A percentile compares a stretch with the other conserved stretches of the same genome.
Conservation (phyloP, 2,797 vertebrate species). For the Phoeniculus purpureus region DNA sequence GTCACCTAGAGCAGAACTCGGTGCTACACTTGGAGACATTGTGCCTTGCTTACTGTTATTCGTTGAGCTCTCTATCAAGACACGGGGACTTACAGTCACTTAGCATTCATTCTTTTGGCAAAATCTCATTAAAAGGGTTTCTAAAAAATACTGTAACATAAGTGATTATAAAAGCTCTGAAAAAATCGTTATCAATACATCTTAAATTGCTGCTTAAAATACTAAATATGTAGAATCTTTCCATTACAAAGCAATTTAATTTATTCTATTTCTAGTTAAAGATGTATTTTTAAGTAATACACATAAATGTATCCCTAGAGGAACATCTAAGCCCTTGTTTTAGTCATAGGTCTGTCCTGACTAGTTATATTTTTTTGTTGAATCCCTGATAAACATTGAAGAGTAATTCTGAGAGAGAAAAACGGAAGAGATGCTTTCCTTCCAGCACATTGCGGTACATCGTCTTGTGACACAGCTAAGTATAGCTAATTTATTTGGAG, state of each 20-base stretch:
- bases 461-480: conserved; percentile 48
- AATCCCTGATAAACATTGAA: conserved; percentile 14
- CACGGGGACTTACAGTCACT: not conserved
- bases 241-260: not conserved
- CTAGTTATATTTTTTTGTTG: not conserved
- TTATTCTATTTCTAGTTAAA: not conserved
- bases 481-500: conserved; percentile 55
- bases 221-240: not conserved
- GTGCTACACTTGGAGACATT: not conserved
- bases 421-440: not conserved
- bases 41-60: not conserved
- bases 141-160: not conserved
- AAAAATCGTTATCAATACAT: not conserved
- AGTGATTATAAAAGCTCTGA: not conserved
- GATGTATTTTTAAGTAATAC: not conserved
- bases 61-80: not conserved
- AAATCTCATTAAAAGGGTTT: not conserved
- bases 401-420: conserved; percentile 8
- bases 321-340: not conserved
- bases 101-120: not conserved
- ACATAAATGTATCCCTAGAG: not conserved
- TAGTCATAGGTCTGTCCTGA: conserved; percentile 6
- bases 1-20: conserved; percentile 20
- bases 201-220: not conserved
- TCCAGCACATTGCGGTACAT: not conserved